Base-by-base conservation (phyloP, 2,888 invertebrate genomes). In the Mesorhabditis spiculigera region DNA sequence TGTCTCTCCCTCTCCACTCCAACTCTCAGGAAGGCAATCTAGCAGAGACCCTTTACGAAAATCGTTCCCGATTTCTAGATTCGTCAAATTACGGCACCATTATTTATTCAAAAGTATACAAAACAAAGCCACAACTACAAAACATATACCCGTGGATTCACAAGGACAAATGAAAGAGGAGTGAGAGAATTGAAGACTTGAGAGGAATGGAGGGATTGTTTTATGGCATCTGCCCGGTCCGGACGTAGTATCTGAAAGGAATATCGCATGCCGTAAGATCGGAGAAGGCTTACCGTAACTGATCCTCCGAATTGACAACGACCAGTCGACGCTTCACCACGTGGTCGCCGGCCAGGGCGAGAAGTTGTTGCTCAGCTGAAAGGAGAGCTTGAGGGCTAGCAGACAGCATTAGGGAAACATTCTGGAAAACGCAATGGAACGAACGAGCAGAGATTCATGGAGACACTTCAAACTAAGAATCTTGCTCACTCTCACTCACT, bases 291-390 rank as follows among this genome's bases (percentile, higher is more conserved):
- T 50, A 50, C 58, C 58, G 58, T 50, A 86, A 72, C 67, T 86
- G 85, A 50, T 83, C 85, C 72, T 85, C 83, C 16, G 82, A 78
- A 75, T 86, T 86, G 61, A 86, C 80, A 41, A 86, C 85, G 43
- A 86, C 78, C 43, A 86, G 75, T 62, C 81, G 76, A 68, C 80
- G 77, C 63, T 79, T 78, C 58, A 85, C 84, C n/a, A 85, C 75
- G 72, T 83, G 82, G 66, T 86, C 85, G 5, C 85, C 85, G 44
- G 80, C 82, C 6, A 86, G 73, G 13, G 80, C 75, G 42, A 84
- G 66, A 16, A 83, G 76, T 71, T 85, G 82, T 68, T 83, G 82
- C 66, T 81, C 82, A 63, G 73, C 78, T 78, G 73, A 66, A 79
- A 73, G 58, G 5, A 4, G 16, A 10, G 50, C 28, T 1, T 28